A percentile compares a stretch with the other conserved stretches of the same genome.
Conservation (phyloP, 2,888 invertebrate genomes). For the Pyralis farinalis region DNA sequence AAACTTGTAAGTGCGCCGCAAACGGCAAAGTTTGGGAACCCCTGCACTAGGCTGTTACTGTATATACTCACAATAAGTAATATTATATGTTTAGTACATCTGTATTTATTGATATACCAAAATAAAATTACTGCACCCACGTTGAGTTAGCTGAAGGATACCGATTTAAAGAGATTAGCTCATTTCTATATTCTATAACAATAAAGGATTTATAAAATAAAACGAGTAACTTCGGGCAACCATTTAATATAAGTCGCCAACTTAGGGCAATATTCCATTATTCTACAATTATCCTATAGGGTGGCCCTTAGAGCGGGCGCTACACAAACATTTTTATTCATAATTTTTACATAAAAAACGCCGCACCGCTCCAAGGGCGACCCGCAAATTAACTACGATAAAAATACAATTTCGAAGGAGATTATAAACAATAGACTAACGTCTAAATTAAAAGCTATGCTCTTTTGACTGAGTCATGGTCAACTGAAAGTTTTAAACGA, state of each 20-base stretch:
- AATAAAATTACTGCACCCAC: too few relatives aligned
- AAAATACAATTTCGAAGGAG: conserved; percentile 30
- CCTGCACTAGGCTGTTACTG: too few relatives aligned
- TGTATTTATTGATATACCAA: too few relatives aligned
- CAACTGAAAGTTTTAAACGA: background rate
- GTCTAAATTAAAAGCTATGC: conserved; percentile 32
- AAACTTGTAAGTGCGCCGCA: too few relatives aligned
- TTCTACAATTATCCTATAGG: conserved; percentile 32
- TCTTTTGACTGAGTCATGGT: conserved; percentile 22
- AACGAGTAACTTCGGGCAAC: conserved; percentile 28
- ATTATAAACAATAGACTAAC: conserved; percentile 32
- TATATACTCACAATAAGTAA: too few relatives aligned
- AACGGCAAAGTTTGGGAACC: too few relatives aligned
- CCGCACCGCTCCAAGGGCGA: conserved; percentile 17
- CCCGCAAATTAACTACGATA: conserved; percentile 25
- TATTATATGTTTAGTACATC: too few relatives aligned
- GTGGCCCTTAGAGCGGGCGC: conserved; percentile 20
- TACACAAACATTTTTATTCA: conserved; percentile 19
- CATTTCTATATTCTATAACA: too few relatives aligned
- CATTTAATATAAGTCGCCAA: conserved; percentile 36
- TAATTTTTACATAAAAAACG: conserved; percentile 32
- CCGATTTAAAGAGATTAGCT: too few relatives aligned
- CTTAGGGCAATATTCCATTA: conserved; percentile 38
- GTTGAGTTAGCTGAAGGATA: too few relatives aligned
- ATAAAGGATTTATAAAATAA: too few relatives aligned